These are phyloP conservation scores for Acanthornis magna DNA, from an alignment of 2,797 vertebrate genomes.

Conservation along the genomic window DNA sequence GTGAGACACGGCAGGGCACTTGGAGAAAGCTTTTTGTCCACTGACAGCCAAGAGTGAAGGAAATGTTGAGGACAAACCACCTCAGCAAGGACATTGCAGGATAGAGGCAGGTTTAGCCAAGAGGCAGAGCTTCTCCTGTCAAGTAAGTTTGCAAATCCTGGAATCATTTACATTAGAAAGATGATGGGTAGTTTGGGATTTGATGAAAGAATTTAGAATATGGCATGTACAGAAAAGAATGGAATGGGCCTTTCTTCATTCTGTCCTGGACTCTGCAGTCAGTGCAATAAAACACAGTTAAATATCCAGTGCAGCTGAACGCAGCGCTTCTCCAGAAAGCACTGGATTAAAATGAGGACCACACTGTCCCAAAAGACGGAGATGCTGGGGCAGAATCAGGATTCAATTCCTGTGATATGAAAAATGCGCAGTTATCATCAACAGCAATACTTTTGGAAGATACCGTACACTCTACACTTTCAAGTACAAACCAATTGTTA, in stretches of 20 bases:
- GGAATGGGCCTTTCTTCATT: background rate
- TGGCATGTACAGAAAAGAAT: background rate
- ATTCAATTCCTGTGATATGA: background rate
- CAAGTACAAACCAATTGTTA: background rate
- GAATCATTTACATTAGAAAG: background rate
- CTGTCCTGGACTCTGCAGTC: background rate
- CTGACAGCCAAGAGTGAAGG: background rate
- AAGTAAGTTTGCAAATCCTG: background rate
- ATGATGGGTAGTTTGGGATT: background rate
- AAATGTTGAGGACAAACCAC: background rate
- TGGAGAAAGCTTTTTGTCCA: background rate
- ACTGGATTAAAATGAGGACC: background rate
- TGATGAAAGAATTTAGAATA: background rate
- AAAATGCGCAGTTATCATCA: background rate
- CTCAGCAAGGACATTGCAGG: background rate
- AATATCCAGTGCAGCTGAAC: background rate
- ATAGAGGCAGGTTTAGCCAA: background rate
- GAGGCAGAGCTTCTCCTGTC: background rate
- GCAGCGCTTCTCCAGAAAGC: background rate
- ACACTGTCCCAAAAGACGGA: background rate
- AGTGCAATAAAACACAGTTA: background rate
- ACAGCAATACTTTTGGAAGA: background rate
- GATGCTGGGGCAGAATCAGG: background rate
- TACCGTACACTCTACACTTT: background rate
- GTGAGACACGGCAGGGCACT: background rate